Evolutionary conservation across 2,888 invertebrate genomes (phyloP).

Genomic region (Uropetala carovei): DNA sequence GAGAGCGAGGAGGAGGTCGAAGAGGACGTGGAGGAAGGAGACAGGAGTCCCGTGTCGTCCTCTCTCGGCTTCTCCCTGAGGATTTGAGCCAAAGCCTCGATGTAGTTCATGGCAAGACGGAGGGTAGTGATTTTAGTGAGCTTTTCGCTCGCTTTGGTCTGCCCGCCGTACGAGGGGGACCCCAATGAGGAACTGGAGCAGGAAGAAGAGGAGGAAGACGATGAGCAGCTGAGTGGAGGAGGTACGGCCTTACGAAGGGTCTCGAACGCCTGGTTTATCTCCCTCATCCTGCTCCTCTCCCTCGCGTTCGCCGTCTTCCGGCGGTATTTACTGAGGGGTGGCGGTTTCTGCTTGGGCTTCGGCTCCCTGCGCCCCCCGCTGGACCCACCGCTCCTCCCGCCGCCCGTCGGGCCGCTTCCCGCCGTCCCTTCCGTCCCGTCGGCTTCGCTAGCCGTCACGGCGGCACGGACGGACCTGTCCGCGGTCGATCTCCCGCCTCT

Average conservation of each 20-base stretch:
- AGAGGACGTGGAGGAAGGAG: constrained; percentile 65
- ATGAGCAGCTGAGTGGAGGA: background rate
- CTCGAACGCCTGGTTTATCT: constrained; percentile 94
- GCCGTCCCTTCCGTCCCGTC: constrained; percentile 45
- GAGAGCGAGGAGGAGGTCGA: constrained; percentile 63
- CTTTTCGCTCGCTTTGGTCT: constrained; percentile 79
- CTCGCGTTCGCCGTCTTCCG: constrained; percentile 93
- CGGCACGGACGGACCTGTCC: constrained; percentile 6
- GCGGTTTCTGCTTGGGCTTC: constrained; percentile 78
- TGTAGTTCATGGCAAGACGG: constrained; percentile 91
- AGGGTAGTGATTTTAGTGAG: constrained; percentile 93
- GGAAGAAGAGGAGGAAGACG: constrained; percentile 70
- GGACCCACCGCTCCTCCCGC: constrained; percentile 65
- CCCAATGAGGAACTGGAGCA: constrained; percentile 70
- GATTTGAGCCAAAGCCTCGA: constrained; percentile 84
- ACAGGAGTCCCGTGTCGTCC: constrained; percentile 70
- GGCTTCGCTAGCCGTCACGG: constrained; percentile 42
- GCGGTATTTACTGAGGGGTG: constrained; percentile 90
- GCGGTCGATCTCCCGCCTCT: constrained; percentile 39
- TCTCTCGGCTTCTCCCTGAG: constrained; percentile 73
- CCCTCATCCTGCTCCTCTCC: constrained; percentile 91
- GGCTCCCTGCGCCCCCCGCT: constrained; percentile 70
- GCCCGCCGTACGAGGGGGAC: constrained; percentile 37
- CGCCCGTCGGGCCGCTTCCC: constrained; percentile 67
- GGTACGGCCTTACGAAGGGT: constrained; percentile 87